These are phyloP conservation scores for Stictocephala bisonia DNA, from an alignment of 2,888 invertebrate species.

Conservation along the genomic window DNA sequence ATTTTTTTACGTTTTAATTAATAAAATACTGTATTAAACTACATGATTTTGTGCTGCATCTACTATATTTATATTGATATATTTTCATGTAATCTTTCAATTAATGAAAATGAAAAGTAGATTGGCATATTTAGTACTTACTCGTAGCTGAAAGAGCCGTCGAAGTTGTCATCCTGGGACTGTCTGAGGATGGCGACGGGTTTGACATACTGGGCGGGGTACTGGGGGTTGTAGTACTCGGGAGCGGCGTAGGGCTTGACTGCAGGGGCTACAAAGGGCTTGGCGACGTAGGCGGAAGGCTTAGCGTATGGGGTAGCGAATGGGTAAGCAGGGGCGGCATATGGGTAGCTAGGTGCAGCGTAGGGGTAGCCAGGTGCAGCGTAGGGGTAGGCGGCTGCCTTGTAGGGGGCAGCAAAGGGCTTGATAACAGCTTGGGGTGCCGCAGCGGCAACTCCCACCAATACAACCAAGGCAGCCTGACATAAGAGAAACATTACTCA, in stretches of 20 bases:
- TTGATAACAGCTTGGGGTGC: too few species aligned
- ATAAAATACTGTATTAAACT: too few species aligned
- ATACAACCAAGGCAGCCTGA: slow-evolving; percentile 25
- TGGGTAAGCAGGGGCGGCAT: slow-evolving; percentile 20
- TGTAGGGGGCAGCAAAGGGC: too few species aligned
- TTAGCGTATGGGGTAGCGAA: background rate
- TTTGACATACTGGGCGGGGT: background rate
- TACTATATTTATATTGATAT: background rate
- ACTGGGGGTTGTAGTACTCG: slow-evolving; percentile 18
- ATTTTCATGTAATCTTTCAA: background rate
- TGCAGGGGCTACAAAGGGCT: slow-evolving; percentile 1
- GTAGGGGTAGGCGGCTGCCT: too few species aligned
- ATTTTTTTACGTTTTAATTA: too few species aligned
- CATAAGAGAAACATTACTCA: too few species aligned
- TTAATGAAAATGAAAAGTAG: background rate
- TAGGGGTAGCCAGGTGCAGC: too few species aligned
- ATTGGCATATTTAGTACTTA: slow-evolving; percentile 62
- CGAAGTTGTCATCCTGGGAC: slow-evolving; percentile 71
- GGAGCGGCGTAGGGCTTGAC: too few species aligned
- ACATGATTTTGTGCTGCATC: too few species aligned
- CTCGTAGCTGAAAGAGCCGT: slow-evolving; percentile 74
- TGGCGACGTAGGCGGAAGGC: slow-evolving; percentile 21
- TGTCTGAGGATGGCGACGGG: slow-evolving; percentile 66
- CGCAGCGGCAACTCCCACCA: background rate
- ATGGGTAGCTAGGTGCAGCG: too few species aligned